phyloP scores from a whole-genome alignment of 2,888 invertebrate genomes.

The Ophion ventricosus region DNA sequence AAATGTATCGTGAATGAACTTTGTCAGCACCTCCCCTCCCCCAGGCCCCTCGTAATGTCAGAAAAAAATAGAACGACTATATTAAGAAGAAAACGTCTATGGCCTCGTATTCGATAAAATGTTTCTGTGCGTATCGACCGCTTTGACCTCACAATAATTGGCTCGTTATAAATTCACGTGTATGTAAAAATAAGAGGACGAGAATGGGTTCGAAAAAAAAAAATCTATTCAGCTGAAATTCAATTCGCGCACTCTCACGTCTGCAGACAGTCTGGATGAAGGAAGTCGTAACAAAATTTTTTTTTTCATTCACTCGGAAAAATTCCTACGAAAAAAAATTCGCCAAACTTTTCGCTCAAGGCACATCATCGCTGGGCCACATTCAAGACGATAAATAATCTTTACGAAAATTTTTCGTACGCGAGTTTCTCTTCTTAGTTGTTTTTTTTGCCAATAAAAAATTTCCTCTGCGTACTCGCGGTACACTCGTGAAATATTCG shows the following conservation, averaged over 20 bases:
- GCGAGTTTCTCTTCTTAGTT: background rate
- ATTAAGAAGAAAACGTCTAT: constrained; percentile 37
- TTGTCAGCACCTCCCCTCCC: constrained; percentile 21
- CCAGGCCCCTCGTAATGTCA: constrained; percentile 31
- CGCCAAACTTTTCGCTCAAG: background rate
- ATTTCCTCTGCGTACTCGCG: background rate
- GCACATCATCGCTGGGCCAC: background rate
- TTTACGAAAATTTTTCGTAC: background rate
- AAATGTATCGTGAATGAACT: constrained; percentile 31
- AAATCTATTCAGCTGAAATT: background rate
- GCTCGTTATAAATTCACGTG: background rate
- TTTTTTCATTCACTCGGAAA: background rate
- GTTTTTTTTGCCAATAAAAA: background rate
- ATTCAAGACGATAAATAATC: background rate
- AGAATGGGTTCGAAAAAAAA: background rate
- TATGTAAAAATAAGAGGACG: background rate
- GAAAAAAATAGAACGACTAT: constrained; percentile 46
- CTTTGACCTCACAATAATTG: background rate
- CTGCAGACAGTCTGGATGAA: background rate
- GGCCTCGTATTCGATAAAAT: constrained; percentile 17
- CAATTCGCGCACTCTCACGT: no score
- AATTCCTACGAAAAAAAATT: background rate
- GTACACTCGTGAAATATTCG: background rate
- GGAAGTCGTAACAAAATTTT: background rate
- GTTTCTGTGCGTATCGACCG: background rate